Evolutionary conservation across 64 coral and sea anemone species (phyloP), one percentile per base, ranked within the genome.

Genomic region (Pocillopora damicornis): DNA sequence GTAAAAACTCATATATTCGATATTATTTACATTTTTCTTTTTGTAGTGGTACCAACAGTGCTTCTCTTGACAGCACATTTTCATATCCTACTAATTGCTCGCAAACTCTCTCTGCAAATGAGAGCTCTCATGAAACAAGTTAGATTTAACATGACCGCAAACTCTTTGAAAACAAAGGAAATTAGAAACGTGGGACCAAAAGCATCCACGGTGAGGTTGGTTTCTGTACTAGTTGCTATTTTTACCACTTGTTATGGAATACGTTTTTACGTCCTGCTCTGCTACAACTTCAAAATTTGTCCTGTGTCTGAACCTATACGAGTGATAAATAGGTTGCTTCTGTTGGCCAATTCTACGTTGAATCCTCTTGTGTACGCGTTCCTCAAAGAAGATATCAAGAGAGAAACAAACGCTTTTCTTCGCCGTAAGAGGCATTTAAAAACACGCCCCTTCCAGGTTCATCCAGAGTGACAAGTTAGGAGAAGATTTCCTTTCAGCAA

Each of bases 281-380:
- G 63, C 38, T 9, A 69, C 20, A 15, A 15, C 9, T 68, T 83
- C 68, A 35, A 82, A 7, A 2, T 82, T 38, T 37, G 79, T 35
- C 2, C 34, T 15, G 60, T 82, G 34, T 65, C 79, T 65, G 35
- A 38, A 25, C 0, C 2, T 45, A 15, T 9, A 23, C 63, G 11
- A 69, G 13, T 35, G 11, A 62, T 36, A 51, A 68, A 68, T 45
- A 57, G 35, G 0, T 23, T 85, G 64, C 13, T 85, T 25, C 81
- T 58, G 1, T 56, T 85, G 11, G 42, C 20, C 11, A 85, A 85
- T 13, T 85, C 80, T 42, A 36, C 3, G 3, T 23, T 67, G 10
- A 83, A 83, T 11, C 80, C 81, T 30, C 20, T 73, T 23, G 81
- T 72, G 12, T 85, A 85, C 63, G 81, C 81, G 8, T 1, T 84